phyloP scores from a whole-genome alignment of 2,888 invertebrate species.

The Leptothorax acervorum region DNA sequence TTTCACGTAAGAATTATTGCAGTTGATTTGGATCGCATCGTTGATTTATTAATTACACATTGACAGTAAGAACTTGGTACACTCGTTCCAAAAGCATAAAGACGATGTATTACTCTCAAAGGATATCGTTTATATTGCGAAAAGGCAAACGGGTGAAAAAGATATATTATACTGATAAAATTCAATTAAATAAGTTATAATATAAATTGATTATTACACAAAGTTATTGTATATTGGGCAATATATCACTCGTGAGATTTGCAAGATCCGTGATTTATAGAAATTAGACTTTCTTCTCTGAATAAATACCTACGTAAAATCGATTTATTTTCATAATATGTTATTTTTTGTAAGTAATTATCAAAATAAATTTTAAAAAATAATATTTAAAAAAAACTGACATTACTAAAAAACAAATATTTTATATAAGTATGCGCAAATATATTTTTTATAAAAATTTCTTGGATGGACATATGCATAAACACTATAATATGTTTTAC shows the following conservation, averaged over 20 bases:
- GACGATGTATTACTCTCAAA: background rate
- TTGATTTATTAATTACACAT: conserved; percentile 24
- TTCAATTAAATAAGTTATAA: background rate
- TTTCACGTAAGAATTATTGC: background rate
- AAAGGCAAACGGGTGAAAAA: background rate
- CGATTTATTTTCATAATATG: background rate
- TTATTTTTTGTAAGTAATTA: too few species aligned
- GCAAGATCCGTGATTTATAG: too few species aligned
- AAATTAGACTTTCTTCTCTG: too few species aligned
- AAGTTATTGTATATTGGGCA: too few species aligned
- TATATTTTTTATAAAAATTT: background rate
- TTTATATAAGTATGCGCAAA: too few species aligned
- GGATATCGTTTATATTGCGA: background rate
- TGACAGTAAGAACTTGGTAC: background rate
- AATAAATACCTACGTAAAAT: too few species aligned
- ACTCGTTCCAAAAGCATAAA: background rate
- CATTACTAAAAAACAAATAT: background rate
- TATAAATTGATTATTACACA: too few species aligned
- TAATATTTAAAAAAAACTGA: too few species aligned
- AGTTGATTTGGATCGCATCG: background rate
- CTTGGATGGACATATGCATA: background rate
- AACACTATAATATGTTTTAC: background rate
- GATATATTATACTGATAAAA: background rate
- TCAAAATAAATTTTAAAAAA: too few species aligned
- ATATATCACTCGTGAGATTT: too few species aligned